Percentiles rank a stretch among this genome's conserved stretches.
phyloP scores from a whole-genome alignment of 2,888 invertebrate species.

The Escarpia spicata region DNA sequence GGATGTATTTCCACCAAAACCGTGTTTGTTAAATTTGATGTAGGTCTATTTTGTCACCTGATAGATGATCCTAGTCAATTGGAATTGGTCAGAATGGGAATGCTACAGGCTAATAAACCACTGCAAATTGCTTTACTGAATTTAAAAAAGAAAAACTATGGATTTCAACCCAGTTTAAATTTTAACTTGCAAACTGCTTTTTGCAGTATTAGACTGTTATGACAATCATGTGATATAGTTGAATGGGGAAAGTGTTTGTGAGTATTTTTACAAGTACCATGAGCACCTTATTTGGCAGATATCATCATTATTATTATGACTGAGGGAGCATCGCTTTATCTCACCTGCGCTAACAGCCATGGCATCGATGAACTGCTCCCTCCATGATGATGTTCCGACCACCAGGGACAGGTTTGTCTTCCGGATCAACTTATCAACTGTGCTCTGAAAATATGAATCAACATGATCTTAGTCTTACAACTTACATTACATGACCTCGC shows the following conservation, averaged over 20 bases:
- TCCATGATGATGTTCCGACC: conserved; percentile 95
- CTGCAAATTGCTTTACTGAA: no score
- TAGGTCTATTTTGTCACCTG: no score
- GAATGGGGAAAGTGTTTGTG: background rate
- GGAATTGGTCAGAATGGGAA: no score
- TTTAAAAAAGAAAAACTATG: no score
- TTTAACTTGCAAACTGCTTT: no score
- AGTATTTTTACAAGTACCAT: no score
- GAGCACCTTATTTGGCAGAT: no score
- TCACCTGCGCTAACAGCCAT: conserved; percentile 90
- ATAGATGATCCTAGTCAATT: no score
- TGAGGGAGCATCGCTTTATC: conserved; percentile 28
- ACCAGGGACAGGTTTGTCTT: conserved; percentile 94
- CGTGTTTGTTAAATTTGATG: no score
- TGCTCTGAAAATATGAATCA: conserved; percentile 75
- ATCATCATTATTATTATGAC: background rate
- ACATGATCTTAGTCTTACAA: background rate
- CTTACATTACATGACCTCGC: background rate
- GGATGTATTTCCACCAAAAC: no score
- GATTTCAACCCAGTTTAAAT: no score
- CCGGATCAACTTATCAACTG: conserved; percentile 97
- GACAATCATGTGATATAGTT: conserved; percentile 1
- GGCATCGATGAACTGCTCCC: conserved; percentile 97
- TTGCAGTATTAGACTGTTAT: background rate
- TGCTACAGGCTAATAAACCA: no score